Conservation (phyloP, 2,113 vertebrate species). For the Eulemur macaco region DNA sequence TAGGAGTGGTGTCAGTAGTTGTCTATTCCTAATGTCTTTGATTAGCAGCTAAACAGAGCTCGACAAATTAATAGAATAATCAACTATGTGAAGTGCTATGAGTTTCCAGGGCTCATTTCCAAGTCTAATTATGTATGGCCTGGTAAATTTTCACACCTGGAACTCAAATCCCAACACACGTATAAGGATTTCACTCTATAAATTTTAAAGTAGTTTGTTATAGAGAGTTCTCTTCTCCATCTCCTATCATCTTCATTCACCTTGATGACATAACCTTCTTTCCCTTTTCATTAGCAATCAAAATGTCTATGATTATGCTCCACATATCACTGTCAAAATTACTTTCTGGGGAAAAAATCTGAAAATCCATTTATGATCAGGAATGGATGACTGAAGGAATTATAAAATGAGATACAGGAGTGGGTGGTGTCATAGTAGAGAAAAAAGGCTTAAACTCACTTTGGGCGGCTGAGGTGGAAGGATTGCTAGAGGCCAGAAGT, state of each 20-base stretch:
- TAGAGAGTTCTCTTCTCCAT: neutral
- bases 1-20: neutral
- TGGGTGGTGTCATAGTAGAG: neutral
- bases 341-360: neutral
- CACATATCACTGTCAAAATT: neutral
- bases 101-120: neutral
- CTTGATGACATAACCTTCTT: neutral
- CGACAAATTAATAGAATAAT: neutral
- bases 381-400: neutral
- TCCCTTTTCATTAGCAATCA: neutral
- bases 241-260: neutral
- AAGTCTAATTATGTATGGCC: neutral
- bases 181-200: neutral
- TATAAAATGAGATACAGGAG: neutral
- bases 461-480: too few relatives aligned
- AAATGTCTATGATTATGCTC: neutral
- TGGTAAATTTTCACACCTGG: neutral
- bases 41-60: neutral
- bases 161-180: neutral
- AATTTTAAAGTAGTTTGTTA: neutral
- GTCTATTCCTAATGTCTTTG: neutral
- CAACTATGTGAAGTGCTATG: fast-evolving
- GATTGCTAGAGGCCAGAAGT: too few relatives aligned
- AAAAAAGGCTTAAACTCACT: neutral
- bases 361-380: neutral